Conservation (phyloP, 2,888 invertebrate genomes). For the Erebia palarica region DNA sequence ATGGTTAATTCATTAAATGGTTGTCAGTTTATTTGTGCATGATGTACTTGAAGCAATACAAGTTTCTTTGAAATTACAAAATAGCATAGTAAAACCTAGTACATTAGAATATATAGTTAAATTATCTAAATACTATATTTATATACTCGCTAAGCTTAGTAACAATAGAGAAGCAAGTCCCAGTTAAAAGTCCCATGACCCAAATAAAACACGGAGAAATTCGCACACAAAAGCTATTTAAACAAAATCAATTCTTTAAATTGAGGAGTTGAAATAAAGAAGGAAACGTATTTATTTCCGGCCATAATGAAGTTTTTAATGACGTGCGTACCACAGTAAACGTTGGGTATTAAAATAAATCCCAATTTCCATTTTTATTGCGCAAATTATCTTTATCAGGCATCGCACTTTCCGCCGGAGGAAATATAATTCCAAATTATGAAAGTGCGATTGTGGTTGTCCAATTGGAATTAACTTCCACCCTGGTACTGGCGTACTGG, state of each 20-base stretch:
- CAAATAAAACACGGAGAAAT: not conserved
- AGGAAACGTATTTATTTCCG: slow-evolving; percentile 13
- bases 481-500: no score
- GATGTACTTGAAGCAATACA: no score
- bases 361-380: slow-evolving; percentile 38
- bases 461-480: slow-evolving; percentile 20
- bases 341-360: slow-evolving; percentile 34
- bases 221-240: not conserved
- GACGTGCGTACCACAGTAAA: slow-evolving; percentile 38
- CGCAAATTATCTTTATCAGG: slow-evolving; percentile 39
- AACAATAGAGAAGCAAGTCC: no score
- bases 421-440: slow-evolving; percentile 39
- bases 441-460: slow-evolving; percentile 29
- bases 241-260: slow-evolving; percentile 4
- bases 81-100: no score
- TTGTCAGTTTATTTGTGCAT: no score
- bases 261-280: slow-evolving; percentile 12
- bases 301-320: slow-evolving; percentile 35
- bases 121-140: no score
- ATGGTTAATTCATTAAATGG: no score
- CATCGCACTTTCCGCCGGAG: slow-evolving; percentile 38
- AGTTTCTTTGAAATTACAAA: no score
- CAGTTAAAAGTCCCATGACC: no score
- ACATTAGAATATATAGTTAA: no score
- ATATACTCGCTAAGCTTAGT: no score